phyloP scores from a whole-genome alignment of 2,113 vertebrate species.

The Pituophis catenifer region DNA sequence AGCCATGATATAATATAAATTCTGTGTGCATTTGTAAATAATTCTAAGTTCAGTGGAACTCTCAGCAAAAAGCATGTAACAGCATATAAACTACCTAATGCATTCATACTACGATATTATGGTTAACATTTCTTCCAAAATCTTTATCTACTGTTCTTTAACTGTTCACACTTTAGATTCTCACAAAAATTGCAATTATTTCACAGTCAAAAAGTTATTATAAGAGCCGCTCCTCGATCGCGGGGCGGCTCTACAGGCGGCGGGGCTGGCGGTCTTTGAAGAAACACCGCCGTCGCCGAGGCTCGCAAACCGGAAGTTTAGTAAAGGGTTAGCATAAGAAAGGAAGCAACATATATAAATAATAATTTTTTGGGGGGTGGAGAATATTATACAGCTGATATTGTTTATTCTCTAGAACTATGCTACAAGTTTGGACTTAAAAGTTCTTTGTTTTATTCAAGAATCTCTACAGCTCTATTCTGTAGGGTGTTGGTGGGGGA shows the following conservation, averaged over 20 bases:
- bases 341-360: background rate
- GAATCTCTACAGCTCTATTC: background rate
- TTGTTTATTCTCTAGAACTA: background rate
- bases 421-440: background rate
- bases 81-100: background rate
- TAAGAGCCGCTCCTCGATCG: too few relatives aligned
- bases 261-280: too few relatives aligned
- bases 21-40: background rate
- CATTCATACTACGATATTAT: background rate
- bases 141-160: background rate
- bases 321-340: background rate
- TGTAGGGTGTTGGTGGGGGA: background rate
- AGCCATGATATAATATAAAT: background rate
- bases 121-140: background rate
- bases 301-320: too few relatives aligned
- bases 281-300: too few relatives aligned
- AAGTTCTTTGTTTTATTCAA: background rate
- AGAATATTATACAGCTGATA: background rate
- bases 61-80: background rate
- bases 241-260: too few relatives aligned
- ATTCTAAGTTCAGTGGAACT: background rate
- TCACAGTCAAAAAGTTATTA: background rate
- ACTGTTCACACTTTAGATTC: background rate
- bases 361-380: background rate
- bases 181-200: background rate